Percentiles rank a stretch among this genome's conserved stretches.
Evolutionary conservation across 1,140 invertebrate species (phyloP).

Genomic region (Drosophila lacteicornis): DNA sequence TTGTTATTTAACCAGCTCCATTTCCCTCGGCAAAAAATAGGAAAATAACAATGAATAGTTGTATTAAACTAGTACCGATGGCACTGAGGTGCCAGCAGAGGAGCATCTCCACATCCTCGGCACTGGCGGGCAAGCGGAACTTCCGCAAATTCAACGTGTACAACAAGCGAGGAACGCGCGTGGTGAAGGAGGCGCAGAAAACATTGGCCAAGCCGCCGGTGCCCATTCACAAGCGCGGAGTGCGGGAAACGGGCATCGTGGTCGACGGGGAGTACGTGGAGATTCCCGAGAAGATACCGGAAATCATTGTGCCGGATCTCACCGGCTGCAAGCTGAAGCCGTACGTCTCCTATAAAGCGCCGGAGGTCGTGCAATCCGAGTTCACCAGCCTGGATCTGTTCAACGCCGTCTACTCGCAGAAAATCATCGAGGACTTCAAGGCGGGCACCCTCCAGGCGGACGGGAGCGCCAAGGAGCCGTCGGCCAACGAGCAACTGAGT

Average conservation of each 20-base stretch:
- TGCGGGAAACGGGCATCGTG: conserved; percentile 87
- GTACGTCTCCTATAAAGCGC: conserved; percentile 94
- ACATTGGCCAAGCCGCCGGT: conserved; percentile 87
- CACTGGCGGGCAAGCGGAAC: conserved; percentile 89
- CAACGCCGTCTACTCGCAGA: conserved; percentile 91
- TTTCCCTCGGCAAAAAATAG: not conserved
- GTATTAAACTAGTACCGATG: conserved; percentile 61
- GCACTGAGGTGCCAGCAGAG: conserved; percentile 78
- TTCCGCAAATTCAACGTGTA: conserved; percentile 91
- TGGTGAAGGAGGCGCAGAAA: conserved; percentile 88
- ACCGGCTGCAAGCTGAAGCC: conserved; percentile 93
- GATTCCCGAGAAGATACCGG: conserved; percentile 96
- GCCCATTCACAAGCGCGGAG: conserved; percentile 88
- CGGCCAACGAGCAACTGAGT: conserved; percentile 89
- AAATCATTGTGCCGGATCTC: conserved; percentile 96
- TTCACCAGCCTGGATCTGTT: conserved; percentile 95
- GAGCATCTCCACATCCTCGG: conserved; percentile 87
- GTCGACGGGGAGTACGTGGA: conserved; percentile 87
- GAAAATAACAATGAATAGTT: conserved; percentile 71
- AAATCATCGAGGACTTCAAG: conserved; percentile 92
- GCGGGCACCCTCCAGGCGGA: conserved; percentile 89
- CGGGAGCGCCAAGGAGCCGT: conserved; percentile 90
- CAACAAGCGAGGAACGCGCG: conserved; percentile 90
- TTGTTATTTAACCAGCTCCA: conserved; percentile 69
- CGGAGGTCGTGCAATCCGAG: conserved; percentile 90